Percentiles rank a stretch among this genome's conserved stretches.
Conservation (phyloP, 2,888 invertebrate species). For the Synergus umbraculus region DNA sequence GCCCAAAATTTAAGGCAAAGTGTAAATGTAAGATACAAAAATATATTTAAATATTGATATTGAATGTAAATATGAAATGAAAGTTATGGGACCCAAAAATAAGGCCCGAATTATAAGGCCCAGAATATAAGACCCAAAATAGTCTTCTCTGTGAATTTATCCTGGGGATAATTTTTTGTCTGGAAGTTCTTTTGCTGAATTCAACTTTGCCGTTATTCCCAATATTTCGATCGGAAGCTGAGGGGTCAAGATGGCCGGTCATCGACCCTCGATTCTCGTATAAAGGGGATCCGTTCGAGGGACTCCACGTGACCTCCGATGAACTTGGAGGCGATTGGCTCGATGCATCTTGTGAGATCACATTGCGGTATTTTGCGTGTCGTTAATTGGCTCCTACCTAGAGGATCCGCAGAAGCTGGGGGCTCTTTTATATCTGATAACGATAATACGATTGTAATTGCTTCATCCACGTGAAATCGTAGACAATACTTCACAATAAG, state of each 20-base stretch:
- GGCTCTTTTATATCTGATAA: conserved; percentile 32
- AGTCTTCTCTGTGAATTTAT: too few relatives aligned
- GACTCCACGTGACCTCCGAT: conserved; percentile 55
- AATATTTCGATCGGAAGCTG: conserved; percentile 33
- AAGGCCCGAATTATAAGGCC: too few relatives aligned
- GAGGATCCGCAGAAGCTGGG: conserved; percentile 45
- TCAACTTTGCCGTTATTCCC: conserved; percentile 23
- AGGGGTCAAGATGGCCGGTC: conserved; percentile 53
- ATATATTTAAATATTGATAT: too few relatives aligned
- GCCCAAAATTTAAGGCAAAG: too few relatives aligned
- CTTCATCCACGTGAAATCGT: conserved; percentile 25
- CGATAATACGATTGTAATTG: conserved; percentile 36
- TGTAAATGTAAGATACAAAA: too few relatives aligned
- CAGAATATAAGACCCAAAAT: too few relatives aligned
- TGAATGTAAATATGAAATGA: too few relatives aligned
- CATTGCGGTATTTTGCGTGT: conserved; percentile 57
- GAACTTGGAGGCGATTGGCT: conserved; percentile 52
- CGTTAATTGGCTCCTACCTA: conserved; percentile 53
- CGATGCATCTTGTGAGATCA: conserved; percentile 42
- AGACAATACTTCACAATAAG: conserved; percentile 13
- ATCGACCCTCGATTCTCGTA: conserved; percentile 53
- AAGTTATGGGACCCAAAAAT: too few relatives aligned
- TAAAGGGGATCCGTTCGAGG: conserved; percentile 47
- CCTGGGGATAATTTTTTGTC: too few relatives aligned
- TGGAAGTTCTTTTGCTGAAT: neutral